Base-by-base conservation (phyloP, 2,113 vertebrate species). In the Cyanocitta stelleri region DNA sequence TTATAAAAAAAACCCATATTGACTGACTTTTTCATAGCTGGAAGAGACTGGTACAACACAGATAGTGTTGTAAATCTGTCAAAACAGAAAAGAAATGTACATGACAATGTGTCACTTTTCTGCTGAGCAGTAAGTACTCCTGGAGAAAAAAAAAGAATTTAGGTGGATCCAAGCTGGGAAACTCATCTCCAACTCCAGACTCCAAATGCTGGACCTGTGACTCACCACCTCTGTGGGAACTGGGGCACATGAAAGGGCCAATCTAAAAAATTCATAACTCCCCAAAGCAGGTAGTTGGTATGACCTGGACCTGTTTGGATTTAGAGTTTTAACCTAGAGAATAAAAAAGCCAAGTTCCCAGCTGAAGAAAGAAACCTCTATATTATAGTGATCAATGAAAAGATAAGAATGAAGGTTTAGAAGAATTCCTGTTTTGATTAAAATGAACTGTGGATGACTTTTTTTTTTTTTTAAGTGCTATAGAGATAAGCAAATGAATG, bases 401-500 rank as follows among this genome's bases (percentile, higher is more conserved):
- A 93, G 19, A 84, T 20, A 90, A 90, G 72, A 94, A 84, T 76
- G 43, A 93, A 63, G 24, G 24, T 49, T 92, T 95, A 85, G 90
- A 92, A 92, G 54, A 43, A 46, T 56, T 93, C 35, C 11, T 26
- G 14, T 90, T 96, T 90, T 84, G 37, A 95, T 86, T 16, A 91
- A 20, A n/a, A 64, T 52, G 48, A 86, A 13, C 24, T 72, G 51
- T 88, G 49, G 23, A 77, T 29, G 17, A 85, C 11, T 63, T 43
- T 44, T 71, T 63, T 75, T n/a, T n/a, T n/a, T 86, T 95, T 91
- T 64, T 72, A 85, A 97, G 74, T 86, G 39, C 30, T 96, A n/a
- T 76, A 73, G 87, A 73, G 51, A 95, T 71, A 97, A 89, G 63
- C 48, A 90, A 97, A 89, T 90, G 56, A 94, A 32, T 84, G 26